Conservation (phyloP, 2,113 vertebrate species). For the Micronycteris hirsuta region DNA sequence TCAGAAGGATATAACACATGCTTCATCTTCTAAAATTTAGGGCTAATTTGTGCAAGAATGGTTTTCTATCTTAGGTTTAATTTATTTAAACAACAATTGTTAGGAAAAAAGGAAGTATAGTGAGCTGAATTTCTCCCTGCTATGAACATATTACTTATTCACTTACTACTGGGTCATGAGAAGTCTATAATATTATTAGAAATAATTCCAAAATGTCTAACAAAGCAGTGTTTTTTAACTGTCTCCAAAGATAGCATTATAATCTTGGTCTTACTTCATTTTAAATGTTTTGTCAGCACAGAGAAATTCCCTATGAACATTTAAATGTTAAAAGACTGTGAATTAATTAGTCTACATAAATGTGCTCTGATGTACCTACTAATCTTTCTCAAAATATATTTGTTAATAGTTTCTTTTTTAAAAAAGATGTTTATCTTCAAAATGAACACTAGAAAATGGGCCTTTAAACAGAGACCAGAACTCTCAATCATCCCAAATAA, state of each 20-base stretch:
- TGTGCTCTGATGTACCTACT: not conserved
- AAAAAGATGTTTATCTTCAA: not conserved
- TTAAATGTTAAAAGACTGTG: not conserved
- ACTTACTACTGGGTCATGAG: slow-evolving; percentile 61
- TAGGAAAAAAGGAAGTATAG: slow-evolving; percentile 20
- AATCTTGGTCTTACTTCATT: slow-evolving; percentile 9
- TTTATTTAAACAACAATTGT: slow-evolving; percentile 52
- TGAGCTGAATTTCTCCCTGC: slow-evolving; percentile 22
- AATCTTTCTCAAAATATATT: slow-evolving; percentile 14
- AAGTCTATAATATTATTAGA: slow-evolving; percentile 47
- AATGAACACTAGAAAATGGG: not conserved
- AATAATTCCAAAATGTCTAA: slow-evolving; percentile 25
- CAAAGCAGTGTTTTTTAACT: not conserved
- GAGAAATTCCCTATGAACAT: slow-evolving; percentile 1
- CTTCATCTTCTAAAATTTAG: slow-evolving; percentile 36
- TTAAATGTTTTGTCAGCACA: not conserved
- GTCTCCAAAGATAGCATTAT: not conserved
- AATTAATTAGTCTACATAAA: slow-evolving; percentile 21
- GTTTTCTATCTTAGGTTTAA: slow-evolving; percentile 43
- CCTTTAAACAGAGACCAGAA: not conserved
- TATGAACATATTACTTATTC: slow-evolving; percentile 39
- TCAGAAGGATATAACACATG: not conserved
- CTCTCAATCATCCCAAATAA: not conserved
- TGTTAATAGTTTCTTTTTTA: not conserved
- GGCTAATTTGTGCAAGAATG: slow-evolving; percentile 42